Percentiles rank a stretch among this genome's conserved stretches.
Evolutionary conservation across 2,797 vertebrate species (phyloP).

Genomic region (Liparis tanakae): DNA sequence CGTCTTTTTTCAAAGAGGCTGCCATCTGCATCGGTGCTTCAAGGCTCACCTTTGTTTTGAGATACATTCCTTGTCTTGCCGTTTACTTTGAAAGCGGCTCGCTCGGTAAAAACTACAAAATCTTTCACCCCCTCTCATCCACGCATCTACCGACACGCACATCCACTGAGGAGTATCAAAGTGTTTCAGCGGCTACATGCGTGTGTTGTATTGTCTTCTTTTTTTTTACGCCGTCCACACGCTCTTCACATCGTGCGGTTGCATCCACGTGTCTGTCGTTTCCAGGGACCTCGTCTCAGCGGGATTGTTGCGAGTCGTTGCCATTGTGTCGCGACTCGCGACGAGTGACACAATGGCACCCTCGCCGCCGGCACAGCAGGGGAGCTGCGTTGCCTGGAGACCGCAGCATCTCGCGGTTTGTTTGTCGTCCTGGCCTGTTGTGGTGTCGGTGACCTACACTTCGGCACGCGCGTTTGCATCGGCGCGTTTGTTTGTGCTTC

Average conservation of each 20-base stretch:
- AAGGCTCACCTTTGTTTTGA: constrained; percentile 61
- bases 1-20: constrained; percentile 55
- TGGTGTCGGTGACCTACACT: constrained; percentile 4
- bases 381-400: constrained; percentile 57
- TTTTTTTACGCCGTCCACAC: not conserved
- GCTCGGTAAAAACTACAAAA: constrained; percentile 39
- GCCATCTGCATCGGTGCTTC: constrained; percentile 54
- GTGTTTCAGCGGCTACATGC: constrained; percentile 13
- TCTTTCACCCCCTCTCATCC: not conserved
- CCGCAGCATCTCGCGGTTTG: constrained; percentile 42
- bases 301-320: constrained; percentile 7
- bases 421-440: constrained; percentile 30
- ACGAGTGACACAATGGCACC: constrained; percentile 1
- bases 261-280: not conserved
- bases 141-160: constrained; percentile 10
- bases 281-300: constrained; percentile 37
- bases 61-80: constrained; percentile 42
- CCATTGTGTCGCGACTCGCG: too few relatives aligned
- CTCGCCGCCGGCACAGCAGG: constrained; percentile 33
- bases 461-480: not conserved
- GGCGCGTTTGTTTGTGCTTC: not conserved
- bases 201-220: not conserved
- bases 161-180: constrained; percentile 6
- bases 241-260: constrained; percentile 10
- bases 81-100: constrained; percentile 52